Conservation (phyloP, 1,140 invertebrate species). For the Pseudomyrmex flavicornis region DNA sequence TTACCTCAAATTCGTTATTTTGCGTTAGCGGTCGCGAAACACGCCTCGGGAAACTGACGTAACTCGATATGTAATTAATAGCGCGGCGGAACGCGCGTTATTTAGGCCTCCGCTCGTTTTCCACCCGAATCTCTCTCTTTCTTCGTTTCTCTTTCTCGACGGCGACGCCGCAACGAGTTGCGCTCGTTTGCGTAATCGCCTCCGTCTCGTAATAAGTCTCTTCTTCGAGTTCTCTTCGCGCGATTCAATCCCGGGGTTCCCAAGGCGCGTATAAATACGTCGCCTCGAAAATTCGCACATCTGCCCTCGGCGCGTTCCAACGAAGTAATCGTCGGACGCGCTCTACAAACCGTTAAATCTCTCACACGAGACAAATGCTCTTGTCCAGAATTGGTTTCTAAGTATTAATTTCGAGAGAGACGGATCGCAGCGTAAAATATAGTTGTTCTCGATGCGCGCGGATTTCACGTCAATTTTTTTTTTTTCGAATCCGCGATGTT, state of each 20-base stretch:
- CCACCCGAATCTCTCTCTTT: conserved; percentile 44
- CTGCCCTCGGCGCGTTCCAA: conserved; percentile 37
- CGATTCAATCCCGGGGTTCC: conserved; percentile 42
- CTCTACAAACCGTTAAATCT: background rate
- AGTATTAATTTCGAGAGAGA: too few species aligned
- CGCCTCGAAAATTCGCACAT: conserved; percentile 58
- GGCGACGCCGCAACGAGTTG: conserved; percentile 19
- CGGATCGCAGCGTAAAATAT: background rate
- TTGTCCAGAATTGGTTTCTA: too few species aligned
- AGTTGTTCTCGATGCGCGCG: background rate
- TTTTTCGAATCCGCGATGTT: background rate
- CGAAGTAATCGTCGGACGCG: conserved; percentile 29
- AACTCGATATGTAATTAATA: conserved; percentile 56
- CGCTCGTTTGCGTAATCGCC: conserved; percentile 48
- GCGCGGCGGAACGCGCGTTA: conserved; percentile 38
- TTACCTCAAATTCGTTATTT: conserved; percentile 21
- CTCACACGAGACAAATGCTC: conserved; percentile 1
- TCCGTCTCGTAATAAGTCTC: conserved; percentile 51
- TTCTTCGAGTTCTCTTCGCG: conserved; percentile 18
- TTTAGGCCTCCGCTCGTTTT: conserved; percentile 54
- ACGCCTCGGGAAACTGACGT: conserved; percentile 51
- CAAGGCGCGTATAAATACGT: conserved; percentile 58
- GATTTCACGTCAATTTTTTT: background rate
- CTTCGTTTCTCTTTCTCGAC: conserved; percentile 14
- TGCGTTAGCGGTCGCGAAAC: conserved; percentile 5